These are phyloP conservation scores for Chesias legatella DNA, from an alignment of 2,888 invertebrate species.

Conservation along the genomic window DNA sequence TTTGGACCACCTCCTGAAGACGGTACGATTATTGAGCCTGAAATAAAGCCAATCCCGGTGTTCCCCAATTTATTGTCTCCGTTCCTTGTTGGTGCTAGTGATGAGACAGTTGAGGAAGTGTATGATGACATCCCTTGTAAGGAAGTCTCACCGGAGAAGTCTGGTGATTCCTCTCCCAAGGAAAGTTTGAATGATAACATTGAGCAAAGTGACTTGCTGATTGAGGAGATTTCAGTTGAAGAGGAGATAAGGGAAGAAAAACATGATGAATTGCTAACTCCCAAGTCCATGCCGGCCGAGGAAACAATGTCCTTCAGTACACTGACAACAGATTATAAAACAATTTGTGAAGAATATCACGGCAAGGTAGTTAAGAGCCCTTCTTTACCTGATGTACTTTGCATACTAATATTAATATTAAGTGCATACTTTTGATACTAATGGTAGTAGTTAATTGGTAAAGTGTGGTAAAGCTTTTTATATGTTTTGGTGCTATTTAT, in stretches of 20 bases:
- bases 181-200: constrained; percentile 55
- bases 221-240: constrained; percentile 65
- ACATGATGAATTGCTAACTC: constrained; percentile 47
- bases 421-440: neutral
- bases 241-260: constrained; percentile 46
- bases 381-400: constrained; percentile 10
- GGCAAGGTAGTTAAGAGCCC: constrained; percentile 81
- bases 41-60: constrained; percentile 51
- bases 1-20: constrained; percentile 71
- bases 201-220: constrained; percentile 58
- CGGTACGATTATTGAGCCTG: constrained; percentile 49
- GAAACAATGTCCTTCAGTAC: constrained; percentile 76
- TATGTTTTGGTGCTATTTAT: neutral
- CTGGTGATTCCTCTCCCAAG: constrained; percentile 38
- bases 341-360: constrained; percentile 85
- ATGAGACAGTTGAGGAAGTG: constrained; percentile 53
- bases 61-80: constrained; percentile 65
- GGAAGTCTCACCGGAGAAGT: constrained; percentile 26
- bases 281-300: constrained; percentile 59
- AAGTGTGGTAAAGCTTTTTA: neutral
- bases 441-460: neutral
- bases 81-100: constrained; percentile 57
- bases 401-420: neutral
- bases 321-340: constrained; percentile 85
- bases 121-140: constrained; percentile 32